Evolutionary conservation across 2,797 vertebrate species (phyloP), one percentile per base, ranked within the genome.

Genomic region (Phalloptychus januarius): DNA sequence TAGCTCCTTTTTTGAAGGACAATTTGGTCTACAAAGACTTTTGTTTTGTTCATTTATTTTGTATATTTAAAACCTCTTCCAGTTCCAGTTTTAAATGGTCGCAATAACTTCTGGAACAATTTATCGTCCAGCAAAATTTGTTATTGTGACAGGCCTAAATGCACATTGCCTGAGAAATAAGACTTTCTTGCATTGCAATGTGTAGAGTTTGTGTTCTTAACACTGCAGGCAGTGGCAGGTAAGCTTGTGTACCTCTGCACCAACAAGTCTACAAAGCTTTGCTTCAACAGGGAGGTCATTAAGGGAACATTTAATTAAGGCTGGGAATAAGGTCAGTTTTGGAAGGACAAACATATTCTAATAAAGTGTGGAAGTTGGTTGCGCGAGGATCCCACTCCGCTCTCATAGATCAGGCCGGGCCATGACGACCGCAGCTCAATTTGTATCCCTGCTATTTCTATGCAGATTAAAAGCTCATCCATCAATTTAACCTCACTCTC

Each of bases 321-420:
- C 87, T 79, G 86, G 89, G 93, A 95, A 94, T 94, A 93, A 95
- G 95, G 95, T 95, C 95, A 94, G 82, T 36, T 63, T 88, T 87
- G 88, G 93, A 96, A 95, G 95, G 95, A 96, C 95, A 95, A 95
- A 95, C 93, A 93, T 94, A 92, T 92, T 94, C 89, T 93, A 93
- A 95, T 94, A 92, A 95, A 93, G 86, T 74, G 84, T 74, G 76
- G 80, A 83, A 88, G 91, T 85, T 86, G 87, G 86, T 88, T 86
- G 84, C 80, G 78, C 42, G 3, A 78, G 75, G 78, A 86, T 94
- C 91, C 88, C 86, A 78, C 81, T 45, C 84, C 77, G 63, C 78
- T 71, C 86, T 88, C 82, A 90, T 92, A 92, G 87, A 93, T 94
- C 92, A 92, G 91, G 46, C 83, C 2, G 3, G 75, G 81, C 86